These are phyloP conservation scores for Rutpela maculata DNA, from an alignment of 2,888 invertebrate species.

Conservation along the genomic window DNA sequence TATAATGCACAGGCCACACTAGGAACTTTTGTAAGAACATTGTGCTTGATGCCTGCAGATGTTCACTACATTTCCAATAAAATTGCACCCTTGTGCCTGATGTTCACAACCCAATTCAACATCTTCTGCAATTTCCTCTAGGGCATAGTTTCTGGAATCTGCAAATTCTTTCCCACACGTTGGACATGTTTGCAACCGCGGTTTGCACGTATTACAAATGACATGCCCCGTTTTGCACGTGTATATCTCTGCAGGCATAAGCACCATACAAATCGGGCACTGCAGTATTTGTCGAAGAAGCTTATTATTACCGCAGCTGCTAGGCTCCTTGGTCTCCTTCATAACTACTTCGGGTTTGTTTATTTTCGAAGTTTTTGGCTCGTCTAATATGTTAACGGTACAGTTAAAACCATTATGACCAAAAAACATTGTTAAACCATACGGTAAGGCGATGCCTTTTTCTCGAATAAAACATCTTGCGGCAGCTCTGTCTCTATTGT, in stretches of 20 bases:
- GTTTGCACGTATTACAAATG: slow-evolving; percentile 61
- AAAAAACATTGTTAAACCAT: neutral
- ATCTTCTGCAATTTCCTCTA: slow-evolving; percentile 49
- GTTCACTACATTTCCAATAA: slow-evolving; percentile 14
- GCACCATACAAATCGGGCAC: neutral
- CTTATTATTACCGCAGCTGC: neutral
- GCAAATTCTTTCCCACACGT: slow-evolving; percentile 44
- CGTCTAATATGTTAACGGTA: neutral
- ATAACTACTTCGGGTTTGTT: neutral
- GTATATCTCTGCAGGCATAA: neutral
- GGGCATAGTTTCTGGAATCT: slow-evolving; percentile 45
- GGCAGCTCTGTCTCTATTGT: neutral
- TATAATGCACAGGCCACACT: no score
- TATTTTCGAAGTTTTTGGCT: neutral
- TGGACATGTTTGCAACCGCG: slow-evolving; percentile 57
- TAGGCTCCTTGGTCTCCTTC: neutral
- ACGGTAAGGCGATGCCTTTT: no score
- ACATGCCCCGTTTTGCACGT: slow-evolving; percentile 63
- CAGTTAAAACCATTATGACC: no score
- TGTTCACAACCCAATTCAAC: slow-evolving; percentile 40
- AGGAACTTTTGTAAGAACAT: neutral
- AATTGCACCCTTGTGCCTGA: neutral
- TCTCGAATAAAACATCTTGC: no score
- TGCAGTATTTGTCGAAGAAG: neutral
- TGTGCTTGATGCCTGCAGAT: slow-evolving; percentile 12